Percentiles rank a stretch among this genome's conserved stretches.
Evolutionary conservation across 1,140 invertebrate species (phyloP).

Genomic region (Hycleus cichorii): DNA sequence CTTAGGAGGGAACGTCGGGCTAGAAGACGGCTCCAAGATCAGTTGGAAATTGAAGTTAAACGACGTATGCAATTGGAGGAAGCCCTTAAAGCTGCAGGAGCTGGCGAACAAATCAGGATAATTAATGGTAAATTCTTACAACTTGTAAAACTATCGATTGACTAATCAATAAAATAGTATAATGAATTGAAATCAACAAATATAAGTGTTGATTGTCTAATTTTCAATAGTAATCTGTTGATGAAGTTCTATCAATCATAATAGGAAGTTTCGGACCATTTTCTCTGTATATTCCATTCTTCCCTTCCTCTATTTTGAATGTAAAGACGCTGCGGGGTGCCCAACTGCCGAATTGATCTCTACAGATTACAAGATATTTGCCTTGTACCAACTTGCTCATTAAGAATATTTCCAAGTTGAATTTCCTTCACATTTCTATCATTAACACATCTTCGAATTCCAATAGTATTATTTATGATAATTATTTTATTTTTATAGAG

Average conservation of each 20-base stretch:
- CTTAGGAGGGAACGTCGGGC: constrained; percentile 78
- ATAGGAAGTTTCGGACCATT: neutral
- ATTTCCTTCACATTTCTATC: neutral
- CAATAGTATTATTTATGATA: neutral
- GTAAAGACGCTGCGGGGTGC: constrained; percentile 13
- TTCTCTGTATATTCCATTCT: too few relatives aligned
- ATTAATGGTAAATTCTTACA: constrained; percentile 57
- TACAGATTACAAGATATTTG: constrained; percentile 22
- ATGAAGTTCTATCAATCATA: constrained; percentile 6
- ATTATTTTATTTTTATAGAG: constrained; percentile 25
- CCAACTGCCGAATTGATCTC: constrained; percentile 18
- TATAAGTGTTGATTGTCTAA: too few relatives aligned
- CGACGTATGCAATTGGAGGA: constrained; percentile 70
- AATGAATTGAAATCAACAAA: too few relatives aligned
- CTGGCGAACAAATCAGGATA: constrained; percentile 67
- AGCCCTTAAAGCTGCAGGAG: constrained; percentile 68
- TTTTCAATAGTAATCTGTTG: too few relatives aligned
- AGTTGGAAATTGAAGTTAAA: constrained; percentile 71
- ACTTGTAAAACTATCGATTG: neutral
- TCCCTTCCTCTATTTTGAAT: neutral
- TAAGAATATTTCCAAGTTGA: neutral
- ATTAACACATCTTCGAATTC: too few relatives aligned
- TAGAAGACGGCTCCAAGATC: constrained; percentile 73
- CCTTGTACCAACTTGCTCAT: constrained; percentile 3
- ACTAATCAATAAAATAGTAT: too few relatives aligned